These are phyloP conservation scores for Pangasius macronema DNA, from an alignment of 2,797 vertebrate species.

Conservation along the genomic window DNA sequence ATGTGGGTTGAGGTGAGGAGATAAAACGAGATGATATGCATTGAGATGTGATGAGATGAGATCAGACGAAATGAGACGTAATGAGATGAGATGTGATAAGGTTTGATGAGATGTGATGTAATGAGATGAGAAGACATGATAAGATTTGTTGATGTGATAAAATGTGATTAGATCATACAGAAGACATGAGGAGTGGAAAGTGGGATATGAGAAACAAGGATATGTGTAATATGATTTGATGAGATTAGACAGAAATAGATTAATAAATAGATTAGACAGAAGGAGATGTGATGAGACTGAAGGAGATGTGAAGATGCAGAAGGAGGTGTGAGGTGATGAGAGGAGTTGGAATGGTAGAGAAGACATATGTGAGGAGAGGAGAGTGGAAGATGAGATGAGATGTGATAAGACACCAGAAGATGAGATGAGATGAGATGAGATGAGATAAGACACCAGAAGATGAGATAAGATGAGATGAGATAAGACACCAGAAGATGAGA, in stretches of 20 bases:
- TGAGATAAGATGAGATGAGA: neutral
- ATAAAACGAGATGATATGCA: neutral
- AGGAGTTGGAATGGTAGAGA: neutral
- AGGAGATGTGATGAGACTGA: neutral
- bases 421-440: too few relatives aligned
- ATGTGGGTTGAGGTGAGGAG: neutral
- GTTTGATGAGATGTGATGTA: too few relatives aligned
- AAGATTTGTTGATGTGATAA: too few relatives aligned
- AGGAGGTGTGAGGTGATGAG: neutral
- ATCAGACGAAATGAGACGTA: neutral
- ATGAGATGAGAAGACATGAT: neutral
- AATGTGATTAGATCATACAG: neutral
- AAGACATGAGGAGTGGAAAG: neutral
- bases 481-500: neutral
- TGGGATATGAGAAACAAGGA: neutral
- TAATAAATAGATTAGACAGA: neutral
- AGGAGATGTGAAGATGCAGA: neutral
- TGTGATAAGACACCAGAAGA: neutral
- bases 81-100: neutral
- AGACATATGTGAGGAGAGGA: neutral
- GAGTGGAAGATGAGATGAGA: neutral
- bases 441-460: too few relatives aligned
- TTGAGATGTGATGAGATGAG: neutral
- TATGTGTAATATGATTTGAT: neutral
- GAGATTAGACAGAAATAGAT: neutral